These are phyloP conservation scores for Tipula confusa DNA, from an alignment of 2,888 invertebrate genomes.

Conservation along the genomic window DNA sequence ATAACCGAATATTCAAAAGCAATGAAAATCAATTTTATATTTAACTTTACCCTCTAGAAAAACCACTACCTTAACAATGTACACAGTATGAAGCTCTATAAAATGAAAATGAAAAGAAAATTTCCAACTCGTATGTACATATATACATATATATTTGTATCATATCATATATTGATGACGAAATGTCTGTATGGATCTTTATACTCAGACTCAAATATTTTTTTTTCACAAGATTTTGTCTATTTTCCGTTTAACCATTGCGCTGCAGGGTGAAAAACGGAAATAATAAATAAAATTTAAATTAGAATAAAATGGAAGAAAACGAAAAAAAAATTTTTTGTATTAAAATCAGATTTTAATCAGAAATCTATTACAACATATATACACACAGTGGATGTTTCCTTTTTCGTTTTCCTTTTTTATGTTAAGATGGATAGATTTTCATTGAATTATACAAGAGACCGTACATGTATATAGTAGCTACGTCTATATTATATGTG, in stretches of 20 bases:
- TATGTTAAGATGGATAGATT: neutral
- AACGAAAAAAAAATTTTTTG: neutral
- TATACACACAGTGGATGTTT: neutral
- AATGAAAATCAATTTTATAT: neutral
- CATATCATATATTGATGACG: neutral
- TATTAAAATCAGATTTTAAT: neutral
- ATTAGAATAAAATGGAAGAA: neutral
- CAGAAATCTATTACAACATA: neutral
- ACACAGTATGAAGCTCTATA: neutral
- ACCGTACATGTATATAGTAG: neutral
- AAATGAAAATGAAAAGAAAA: neutral
- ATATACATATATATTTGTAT: neutral
- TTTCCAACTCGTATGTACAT: neutral
- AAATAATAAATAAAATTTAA: neutral
- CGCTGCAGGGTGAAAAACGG: neutral
- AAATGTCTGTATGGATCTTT: neutral
- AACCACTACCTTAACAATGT: neutral
- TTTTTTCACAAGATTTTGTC: neutral
- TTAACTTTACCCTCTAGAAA: neutral
- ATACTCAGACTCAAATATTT: neutral
- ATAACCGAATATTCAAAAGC: neutral
- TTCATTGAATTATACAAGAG: neutral
- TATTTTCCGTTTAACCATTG: neutral
- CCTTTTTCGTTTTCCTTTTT: neutral
- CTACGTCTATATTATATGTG: neutral